These are phyloP conservation scores for Eidolon dupreanum DNA, from an alignment of 2,797 vertebrate species.

Conservation along the genomic window DNA sequence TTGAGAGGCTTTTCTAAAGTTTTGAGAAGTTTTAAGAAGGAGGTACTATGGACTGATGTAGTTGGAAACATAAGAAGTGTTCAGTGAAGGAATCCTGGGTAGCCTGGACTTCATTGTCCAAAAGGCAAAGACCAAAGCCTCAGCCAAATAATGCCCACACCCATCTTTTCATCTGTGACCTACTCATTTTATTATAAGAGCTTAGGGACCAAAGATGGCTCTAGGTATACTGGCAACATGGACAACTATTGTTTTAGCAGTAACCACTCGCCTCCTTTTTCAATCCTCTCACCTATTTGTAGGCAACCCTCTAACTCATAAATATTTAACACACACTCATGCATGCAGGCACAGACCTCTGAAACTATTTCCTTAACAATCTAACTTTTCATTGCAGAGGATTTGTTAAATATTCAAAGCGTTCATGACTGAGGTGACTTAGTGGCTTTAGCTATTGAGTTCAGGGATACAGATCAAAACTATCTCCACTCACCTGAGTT, in stretches of 20 bases:
- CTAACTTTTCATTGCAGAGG: background rate
- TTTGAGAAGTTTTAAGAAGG: background rate
- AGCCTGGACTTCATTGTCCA: background rate
- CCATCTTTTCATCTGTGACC: background rate
- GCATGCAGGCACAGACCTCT: background rate
- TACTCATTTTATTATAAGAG: background rate
- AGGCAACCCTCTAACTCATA: background rate
- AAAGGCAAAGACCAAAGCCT: background rate
- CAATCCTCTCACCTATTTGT: background rate
- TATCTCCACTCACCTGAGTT: background rate
- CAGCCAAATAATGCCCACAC: background rate
- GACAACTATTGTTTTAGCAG: background rate
- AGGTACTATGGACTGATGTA: background rate
- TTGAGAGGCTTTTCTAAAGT: background rate
- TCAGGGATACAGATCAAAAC: background rate
- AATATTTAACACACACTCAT: background rate
- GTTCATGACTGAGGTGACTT: background rate
- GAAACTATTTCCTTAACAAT: background rate
- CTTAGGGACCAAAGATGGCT: background rate
- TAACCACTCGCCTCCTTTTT: background rate
- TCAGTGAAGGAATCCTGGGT: background rate
- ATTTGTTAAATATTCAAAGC: slow-evolving; percentile 11
- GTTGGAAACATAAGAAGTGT: background rate
- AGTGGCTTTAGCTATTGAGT: background rate
- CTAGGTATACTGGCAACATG: background rate